A percentile compares a stretch with the other conserved stretches of the same genome.
These are phyloP conservation scores for Furcifer pardalis DNA, from an alignment of 2,797 vertebrate species.

Conservation along the genomic window DNA sequence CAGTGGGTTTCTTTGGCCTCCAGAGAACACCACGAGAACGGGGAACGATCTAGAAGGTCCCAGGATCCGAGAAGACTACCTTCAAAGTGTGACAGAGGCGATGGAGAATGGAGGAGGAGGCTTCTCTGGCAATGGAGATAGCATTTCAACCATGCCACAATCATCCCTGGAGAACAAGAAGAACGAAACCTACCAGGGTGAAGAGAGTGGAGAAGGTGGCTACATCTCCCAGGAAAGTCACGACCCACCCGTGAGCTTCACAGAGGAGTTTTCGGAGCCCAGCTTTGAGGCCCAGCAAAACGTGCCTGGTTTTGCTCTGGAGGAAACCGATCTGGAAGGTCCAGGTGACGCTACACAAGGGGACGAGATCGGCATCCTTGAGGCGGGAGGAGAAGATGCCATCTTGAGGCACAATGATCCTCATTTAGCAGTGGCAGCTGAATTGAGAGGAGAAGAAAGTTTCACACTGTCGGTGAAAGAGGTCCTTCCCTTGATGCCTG, in stretches of 20 bases:
- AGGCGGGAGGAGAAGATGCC: neutral
- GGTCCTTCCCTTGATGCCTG: neutral
- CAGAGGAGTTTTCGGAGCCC: conserved; percentile 3
- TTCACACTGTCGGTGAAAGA: neutral
- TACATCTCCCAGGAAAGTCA: conserved; percentile 45
- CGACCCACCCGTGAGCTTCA: conserved; percentile 39
- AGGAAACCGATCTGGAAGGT: neutral
- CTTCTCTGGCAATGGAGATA: conserved; percentile 30
- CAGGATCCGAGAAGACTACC: neutral
- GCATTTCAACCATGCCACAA: neutral
- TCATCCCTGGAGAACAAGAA: accelerated
- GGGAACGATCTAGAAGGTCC: accelerated
- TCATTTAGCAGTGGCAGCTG: neutral
- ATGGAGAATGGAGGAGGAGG: neutral
- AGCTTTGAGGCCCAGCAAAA: neutral
- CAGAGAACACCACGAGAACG: accelerated
- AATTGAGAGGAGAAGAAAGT: neutral
- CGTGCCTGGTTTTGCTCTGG: neutral
- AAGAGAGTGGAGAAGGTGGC: neutral
- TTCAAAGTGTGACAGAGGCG: neutral
- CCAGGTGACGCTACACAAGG: neutral
- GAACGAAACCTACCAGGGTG: accelerated
- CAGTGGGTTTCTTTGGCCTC: accelerated
- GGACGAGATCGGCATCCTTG: neutral
- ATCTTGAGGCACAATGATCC: neutral